phyloP scores from a whole-genome alignment of 2,888 invertebrate species.

The Ceriagrion tenellum region DNA sequence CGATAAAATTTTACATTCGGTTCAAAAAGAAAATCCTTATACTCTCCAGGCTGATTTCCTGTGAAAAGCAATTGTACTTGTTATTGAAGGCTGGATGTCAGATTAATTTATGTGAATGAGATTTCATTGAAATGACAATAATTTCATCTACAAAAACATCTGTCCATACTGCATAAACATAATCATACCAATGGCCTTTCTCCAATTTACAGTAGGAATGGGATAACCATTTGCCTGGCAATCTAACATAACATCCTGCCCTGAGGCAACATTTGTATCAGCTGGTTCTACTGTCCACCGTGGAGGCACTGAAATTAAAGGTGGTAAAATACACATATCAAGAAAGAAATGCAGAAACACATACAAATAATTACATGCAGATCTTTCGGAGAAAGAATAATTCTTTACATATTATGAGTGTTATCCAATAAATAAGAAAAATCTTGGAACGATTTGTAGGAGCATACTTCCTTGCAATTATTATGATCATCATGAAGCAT shows the following conservation, averaged over 20 bases:
- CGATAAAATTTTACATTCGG: conserved; percentile 87
- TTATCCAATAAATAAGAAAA: no score
- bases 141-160: background rate
- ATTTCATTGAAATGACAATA: background rate
- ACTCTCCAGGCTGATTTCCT: conserved; percentile 87
- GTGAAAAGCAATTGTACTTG: conserved; percentile 69
- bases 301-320: conserved; percentile 86
- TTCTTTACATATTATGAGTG: no score
- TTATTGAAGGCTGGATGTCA: background rate
- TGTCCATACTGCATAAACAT: background rate
- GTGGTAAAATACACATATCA: no score
- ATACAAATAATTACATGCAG: no score
- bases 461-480: no score
- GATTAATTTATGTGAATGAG: background rate
- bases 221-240: conserved; percentile 97
- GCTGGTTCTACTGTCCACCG: conserved; percentile 92
- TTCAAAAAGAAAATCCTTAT: conserved; percentile 90
- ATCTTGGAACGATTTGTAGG: no score
- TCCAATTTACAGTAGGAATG: conserved; percentile 92
- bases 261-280: conserved; percentile 90
- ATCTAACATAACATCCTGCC: conserved; percentile 90
- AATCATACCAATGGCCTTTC: conserved; percentile 88
- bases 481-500: no score
- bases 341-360: no score
- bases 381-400: no score